Percentiles rank a stretch among this genome's conserved stretches.
phyloP scores from a whole-genome alignment of 2,888 invertebrate genomes.

The Quadroppia sp. region DNA sequence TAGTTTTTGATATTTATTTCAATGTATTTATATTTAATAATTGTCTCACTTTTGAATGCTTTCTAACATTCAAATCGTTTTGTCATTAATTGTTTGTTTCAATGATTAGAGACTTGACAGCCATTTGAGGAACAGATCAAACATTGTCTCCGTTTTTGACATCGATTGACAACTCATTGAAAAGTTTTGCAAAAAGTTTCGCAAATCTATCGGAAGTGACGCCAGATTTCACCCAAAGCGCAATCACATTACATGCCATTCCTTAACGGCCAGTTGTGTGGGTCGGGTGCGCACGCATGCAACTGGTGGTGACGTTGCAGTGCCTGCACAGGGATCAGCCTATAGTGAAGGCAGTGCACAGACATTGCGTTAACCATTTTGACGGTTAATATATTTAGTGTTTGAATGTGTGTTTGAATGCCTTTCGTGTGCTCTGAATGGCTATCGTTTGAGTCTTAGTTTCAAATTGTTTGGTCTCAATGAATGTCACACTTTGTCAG shows the following conservation, averaged over 20 bases:
- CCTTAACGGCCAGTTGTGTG: neutral
- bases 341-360: neutral
- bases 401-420: neutral
- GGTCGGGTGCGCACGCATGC: neutral
- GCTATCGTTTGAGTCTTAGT: neutral
- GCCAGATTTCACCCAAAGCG: too few relatives aligned
- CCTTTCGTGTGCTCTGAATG: neutral
- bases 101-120: neutral
- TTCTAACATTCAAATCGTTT: neutral
- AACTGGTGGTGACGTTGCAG: constrained; percentile 25
- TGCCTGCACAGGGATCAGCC: neutral
- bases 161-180: too few relatives aligned
- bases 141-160: too few relatives aligned
- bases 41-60: too few relatives aligned
- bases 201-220: neutral
- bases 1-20: too few relatives aligned
- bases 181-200: neutral
- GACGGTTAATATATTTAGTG: constrained; percentile 7
- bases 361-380: constrained; percentile 12
- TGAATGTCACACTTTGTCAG: neutral
- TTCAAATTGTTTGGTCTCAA: neutral
- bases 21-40: too few relatives aligned
- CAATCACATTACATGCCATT: neutral
- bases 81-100: neutral
- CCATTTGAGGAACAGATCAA: too few relatives aligned